These are phyloP conservation scores for Lordiphosa clarofinis DNA, from an alignment of 1,140 invertebrate genomes.

Conservation along the genomic window DNA sequence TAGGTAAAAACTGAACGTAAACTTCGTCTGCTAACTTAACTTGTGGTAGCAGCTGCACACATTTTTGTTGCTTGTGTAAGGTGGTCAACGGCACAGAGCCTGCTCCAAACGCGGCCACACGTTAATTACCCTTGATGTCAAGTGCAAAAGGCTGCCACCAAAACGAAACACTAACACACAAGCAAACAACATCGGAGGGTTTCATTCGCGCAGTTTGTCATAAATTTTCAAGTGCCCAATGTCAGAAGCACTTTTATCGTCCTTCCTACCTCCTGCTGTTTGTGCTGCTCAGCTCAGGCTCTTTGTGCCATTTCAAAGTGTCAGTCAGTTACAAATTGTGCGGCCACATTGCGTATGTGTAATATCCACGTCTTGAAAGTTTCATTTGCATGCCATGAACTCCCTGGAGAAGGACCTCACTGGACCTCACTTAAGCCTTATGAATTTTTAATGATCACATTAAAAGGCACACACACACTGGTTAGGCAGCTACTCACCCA, in stretches of 20 bases:
- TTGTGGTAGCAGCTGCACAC: constrained; percentile 16
- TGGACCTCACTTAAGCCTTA: constrained; percentile 48
- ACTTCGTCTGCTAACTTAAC: background rate
- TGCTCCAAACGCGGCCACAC: constrained; percentile 54
- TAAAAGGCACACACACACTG: constrained; percentile 24
- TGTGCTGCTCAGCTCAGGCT: constrained; percentile 13
- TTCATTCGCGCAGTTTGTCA: constrained; percentile 35
- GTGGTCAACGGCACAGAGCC: constrained; percentile 13
- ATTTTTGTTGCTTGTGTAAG: constrained; percentile 6
- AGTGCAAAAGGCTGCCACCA: constrained; percentile 46
- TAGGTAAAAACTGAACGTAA: background rate
- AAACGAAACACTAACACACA: constrained; percentile 32
- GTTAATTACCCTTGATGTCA: constrained; percentile 69
- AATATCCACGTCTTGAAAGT: constrained; percentile 26
- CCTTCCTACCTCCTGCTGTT: background rate
- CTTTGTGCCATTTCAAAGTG: constrained; percentile 40
- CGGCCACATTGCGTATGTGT: constrained; percentile 28
- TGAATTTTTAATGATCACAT: constrained; percentile 57
- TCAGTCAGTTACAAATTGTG: constrained; percentile 20
- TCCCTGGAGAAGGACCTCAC: constrained; percentile 18
- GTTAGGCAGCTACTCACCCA: constrained; percentile 14
- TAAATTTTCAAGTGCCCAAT: constrained; percentile 45
- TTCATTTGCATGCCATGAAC: background rate
- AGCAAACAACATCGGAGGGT: constrained; percentile 12
- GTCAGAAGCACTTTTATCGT: background rate